These are phyloP conservation scores for Coregonus ussuriensis DNA, from an alignment of 2,797 vertebrate species.

Conservation along the genomic window DNA sequence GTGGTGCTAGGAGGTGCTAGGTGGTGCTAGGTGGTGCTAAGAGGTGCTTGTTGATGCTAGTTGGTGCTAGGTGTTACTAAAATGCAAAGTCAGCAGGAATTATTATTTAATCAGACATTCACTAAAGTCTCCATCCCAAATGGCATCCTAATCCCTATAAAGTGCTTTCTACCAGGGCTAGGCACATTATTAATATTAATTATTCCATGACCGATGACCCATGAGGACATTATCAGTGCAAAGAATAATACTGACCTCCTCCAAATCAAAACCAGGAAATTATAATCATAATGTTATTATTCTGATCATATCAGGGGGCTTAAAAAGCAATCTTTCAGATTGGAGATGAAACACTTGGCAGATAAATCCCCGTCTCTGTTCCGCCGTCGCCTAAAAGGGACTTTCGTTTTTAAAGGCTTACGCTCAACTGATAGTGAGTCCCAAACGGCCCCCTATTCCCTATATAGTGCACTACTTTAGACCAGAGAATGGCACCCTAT, in stretches of 20 bases:
- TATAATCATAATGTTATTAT: neutral
- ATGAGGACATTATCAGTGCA: neutral
- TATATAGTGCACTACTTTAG: neutral
- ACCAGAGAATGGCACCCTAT: too few species aligned
- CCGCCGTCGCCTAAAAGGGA: neutral
- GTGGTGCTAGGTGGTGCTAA: rapidly evolving
- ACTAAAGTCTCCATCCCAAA: too few species aligned
- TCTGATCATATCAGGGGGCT: neutral
- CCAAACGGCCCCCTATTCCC: neutral
- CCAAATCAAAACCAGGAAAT: neutral
- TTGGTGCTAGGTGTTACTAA: too few species aligned
- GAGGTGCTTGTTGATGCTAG: too few species aligned
- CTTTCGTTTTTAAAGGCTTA: neutral
- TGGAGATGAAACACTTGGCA: neutral
- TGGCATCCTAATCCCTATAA: too few species aligned
- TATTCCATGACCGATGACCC: neutral
- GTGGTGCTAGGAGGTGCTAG: too few species aligned
- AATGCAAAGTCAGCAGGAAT: too few species aligned
- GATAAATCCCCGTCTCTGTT: neutral
- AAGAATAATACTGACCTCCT: neutral
- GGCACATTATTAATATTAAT: too few species aligned
- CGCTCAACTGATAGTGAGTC: neutral
- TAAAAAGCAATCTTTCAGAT: conserved; percentile 2
- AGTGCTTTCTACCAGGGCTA: too few species aligned
- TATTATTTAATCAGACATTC: too few species aligned